Evolutionary conservation across 2,113 vertebrate species (phyloP).

Genomic region (Chionodraco myersi): DNA sequence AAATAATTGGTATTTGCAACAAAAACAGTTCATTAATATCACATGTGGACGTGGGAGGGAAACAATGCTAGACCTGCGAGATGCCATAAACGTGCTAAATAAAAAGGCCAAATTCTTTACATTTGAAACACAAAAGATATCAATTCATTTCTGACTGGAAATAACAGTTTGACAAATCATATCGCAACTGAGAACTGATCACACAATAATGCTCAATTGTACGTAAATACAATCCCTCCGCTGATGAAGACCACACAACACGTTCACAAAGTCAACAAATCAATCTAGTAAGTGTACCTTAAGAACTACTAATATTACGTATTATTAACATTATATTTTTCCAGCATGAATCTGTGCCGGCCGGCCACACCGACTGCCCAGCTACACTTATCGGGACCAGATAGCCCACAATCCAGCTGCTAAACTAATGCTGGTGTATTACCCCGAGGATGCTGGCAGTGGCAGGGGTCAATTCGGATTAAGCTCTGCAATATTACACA

Average conservation of each 20-base stretch:
- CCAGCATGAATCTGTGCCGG: background rate
- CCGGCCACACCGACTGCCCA: background rate
- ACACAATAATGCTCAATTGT: no score
- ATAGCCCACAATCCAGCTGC: conserved; percentile 30
- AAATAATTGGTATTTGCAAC: background rate
- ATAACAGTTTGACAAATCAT: no score
- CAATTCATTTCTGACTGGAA: no score
- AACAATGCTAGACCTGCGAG: no score
- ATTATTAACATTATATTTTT: background rate
- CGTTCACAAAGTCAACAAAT: background rate
- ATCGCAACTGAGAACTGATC: no score
- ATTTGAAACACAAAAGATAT: background rate
- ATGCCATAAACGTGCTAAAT: no score
- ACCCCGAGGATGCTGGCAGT: conserved; percentile 25
- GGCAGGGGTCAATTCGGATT: conserved; percentile 51
- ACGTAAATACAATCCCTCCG: background rate
- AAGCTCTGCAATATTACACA: conserved; percentile 32
- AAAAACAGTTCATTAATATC: background rate
- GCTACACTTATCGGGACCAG: background rate
- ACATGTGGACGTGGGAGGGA: background rate
- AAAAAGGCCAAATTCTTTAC: background rate
- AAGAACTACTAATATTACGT: background rate
- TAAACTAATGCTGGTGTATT: conserved; percentile 7
- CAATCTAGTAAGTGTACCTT: background rate
- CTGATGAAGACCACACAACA: background rate